A percentile compares a stretch with the other conserved stretches of the same genome.
Evolutionary conservation across 2,113 vertebrate genomes (phyloP).

Genomic region (Chaetura pelagica): DNA sequence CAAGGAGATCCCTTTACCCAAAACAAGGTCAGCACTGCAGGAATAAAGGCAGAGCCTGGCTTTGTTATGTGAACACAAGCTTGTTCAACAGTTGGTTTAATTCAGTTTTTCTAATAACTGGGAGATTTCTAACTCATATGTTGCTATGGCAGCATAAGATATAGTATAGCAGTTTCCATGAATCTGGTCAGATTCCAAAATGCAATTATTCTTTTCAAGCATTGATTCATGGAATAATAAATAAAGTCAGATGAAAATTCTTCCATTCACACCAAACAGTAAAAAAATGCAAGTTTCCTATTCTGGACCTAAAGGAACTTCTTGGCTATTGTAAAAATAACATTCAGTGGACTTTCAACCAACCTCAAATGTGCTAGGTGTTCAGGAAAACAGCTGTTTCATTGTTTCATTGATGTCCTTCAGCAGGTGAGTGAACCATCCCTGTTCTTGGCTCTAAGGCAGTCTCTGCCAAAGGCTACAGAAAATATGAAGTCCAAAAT

Average conservation of each 20-base stretch:
- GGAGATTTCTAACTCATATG: conserved; percentile 2
- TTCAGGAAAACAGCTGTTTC: not conserved
- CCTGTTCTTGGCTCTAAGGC: not conserved
- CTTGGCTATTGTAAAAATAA: not conserved
- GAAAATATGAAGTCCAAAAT: not conserved
- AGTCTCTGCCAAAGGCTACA: not conserved
- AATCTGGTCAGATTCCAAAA: not conserved
- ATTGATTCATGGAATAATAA: not conserved
- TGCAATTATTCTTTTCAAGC: not conserved
- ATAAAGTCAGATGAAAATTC: not conserved
- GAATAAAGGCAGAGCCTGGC: not conserved
- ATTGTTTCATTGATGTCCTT: rapidly evolving
- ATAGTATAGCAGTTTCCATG: not conserved
- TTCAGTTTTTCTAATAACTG: conserved; percentile 31
- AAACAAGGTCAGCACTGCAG: not conserved
- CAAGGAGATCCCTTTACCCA: not conserved
- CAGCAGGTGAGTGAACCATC: not conserved
- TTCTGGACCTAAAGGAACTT: not conserved
- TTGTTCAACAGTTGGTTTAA: conserved; percentile 3
- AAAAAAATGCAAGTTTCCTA: not conserved
- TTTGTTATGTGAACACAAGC: not conserved
- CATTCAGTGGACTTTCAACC: not conserved
- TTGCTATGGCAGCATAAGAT: conserved; percentile 55
- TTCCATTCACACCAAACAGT: not conserved
- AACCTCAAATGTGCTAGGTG: not conserved